These are phyloP conservation scores for Masticophis lateralis DNA, from an alignment of 2,797 vertebrate species.

Conservation along the genomic window DNA sequence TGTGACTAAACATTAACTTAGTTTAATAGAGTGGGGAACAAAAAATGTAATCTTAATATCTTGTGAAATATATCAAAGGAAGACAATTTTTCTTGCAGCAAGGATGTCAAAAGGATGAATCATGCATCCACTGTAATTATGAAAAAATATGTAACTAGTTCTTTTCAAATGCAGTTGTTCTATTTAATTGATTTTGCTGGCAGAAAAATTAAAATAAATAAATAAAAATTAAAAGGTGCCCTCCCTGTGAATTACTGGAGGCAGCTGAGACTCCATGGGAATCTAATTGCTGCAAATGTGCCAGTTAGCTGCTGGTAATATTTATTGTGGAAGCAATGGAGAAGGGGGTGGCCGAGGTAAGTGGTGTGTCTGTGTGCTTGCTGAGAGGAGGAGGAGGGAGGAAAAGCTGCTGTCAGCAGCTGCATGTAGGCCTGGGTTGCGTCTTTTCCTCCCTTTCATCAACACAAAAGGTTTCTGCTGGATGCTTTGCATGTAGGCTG, in stretches of 20 bases:
- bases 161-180: slow-evolving; percentile 73
- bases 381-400: slow-evolving; percentile 21
- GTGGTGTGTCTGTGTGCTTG: neutral
- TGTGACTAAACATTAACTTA: neutral
- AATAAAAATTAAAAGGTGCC: slow-evolving; percentile 56
- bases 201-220: slow-evolving; percentile 53
- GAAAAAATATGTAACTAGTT: slow-evolving; percentile 65
- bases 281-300: slow-evolving; percentile 67
- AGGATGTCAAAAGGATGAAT: slow-evolving; percentile 64
- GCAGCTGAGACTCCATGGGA: slow-evolving; percentile 63
- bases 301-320: slow-evolving; percentile 57
- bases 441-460: slow-evolving; percentile 66
- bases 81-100: slow-evolving; percentile 50
- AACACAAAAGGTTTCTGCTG: slow-evolving; percentile 65
- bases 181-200: slow-evolving; percentile 73
- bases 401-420: slow-evolving; percentile 60
- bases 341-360: slow-evolving; percentile 18
- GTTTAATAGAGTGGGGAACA: neutral
- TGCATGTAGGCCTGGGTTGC: slow-evolving; percentile 63
- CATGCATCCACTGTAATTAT: slow-evolving; percentile 71
- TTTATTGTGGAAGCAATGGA: slow-evolving; percentile 49
- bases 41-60: slow-evolving; percentile 22
- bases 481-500: slow-evolving; percentile 67
- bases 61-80: slow-evolving; percentile 6
- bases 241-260: slow-evolving; percentile 60